These are phyloP conservation scores for Etheostoma nigrum DNA, from an alignment of 2,797 vertebrate species.

Conservation along the genomic window DNA sequence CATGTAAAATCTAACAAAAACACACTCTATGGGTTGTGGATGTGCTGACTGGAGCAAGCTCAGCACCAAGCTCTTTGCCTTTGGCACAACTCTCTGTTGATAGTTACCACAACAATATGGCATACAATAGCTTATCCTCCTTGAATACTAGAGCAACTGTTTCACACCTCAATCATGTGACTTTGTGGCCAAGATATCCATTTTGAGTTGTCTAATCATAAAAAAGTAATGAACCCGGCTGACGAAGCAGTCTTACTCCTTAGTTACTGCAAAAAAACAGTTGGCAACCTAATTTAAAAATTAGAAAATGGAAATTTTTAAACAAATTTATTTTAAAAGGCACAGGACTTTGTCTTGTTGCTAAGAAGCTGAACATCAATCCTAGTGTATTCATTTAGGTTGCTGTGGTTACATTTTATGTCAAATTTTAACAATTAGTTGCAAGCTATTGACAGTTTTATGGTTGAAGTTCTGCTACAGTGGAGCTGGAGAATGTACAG, in stretches of 20 bases:
- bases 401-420: conserved; percentile 25
- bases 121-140: conserved; percentile 7
- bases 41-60: conserved; percentile 74
- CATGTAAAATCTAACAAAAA: conserved; percentile 55
- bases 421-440: conserved; percentile 42
- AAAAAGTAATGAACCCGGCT: neutral
- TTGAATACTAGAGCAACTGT: neutral
- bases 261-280: conserved; percentile 26
- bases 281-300: neutral
- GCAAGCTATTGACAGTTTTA: conserved; percentile 48
- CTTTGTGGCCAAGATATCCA: neutral
- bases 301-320: neutral
- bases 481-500: conserved; percentile 20
- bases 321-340: conserved; percentile 13
- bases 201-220: neutral
- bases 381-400: conserved; percentile 16
- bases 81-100: conserved; percentile 27
- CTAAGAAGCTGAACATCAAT: conserved; percentile 19
- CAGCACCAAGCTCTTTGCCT: conserved; percentile 55
- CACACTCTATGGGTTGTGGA: conserved; percentile 35
- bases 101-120: conserved; percentile 33
- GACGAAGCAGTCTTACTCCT: conserved; percentile 11
- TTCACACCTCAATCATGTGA: conserved; percentile 2
- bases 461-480: conserved; percentile 28
- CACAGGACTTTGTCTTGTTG: neutral